Evolutionary conservation across 1,140 invertebrate genomes (phyloP), one percentile per base, ranked within the genome.

Genomic region (Phymorhynchus buccinoides): DNA sequence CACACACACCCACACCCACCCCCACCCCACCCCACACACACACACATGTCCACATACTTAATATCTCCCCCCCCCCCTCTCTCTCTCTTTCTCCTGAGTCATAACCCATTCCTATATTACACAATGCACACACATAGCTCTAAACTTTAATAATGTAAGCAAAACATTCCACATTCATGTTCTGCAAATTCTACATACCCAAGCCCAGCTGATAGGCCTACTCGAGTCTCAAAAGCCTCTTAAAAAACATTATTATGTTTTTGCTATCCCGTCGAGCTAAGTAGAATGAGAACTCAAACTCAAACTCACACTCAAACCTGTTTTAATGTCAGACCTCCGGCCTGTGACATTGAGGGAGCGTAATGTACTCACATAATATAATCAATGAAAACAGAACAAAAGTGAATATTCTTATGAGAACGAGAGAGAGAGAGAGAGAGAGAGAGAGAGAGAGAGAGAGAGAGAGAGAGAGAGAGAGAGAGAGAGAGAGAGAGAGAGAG

Each of bases 11-110:
- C 77, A 85, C 66, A 85, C 66, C 80, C 66, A 85, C 71, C 82
- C 32, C 71, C 73, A 83, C 41, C 75, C 48, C 75, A 48, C 83
- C 80, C 83, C 77, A 86, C 71, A 83, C 56, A 83, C 80, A 86
- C 56, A 83, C 71, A 86, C 48, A 86, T 71, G 78, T 41, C 83
- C 81, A 86, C 77, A 83, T 71, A 86, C 77, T n/a, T n/a, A n/a
- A n/a, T n/a, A n/a, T n/a, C n/a, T n/a, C 83, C 81, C 44, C 42
- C 83, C 80, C 75, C 56, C 83, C 48, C 73, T 48, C 39, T 42
- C 68, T 75, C 37, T 41, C 37, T 73, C 27, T 56, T 41, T 84
- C 68, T 16, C 41, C 62, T 37, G n/a, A 3, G 66, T 37, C 62
- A 68, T 66, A 80, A 81, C 0, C 32, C 18, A 12, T 56, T 48